These are phyloP conservation scores for Oceanites oceanicus DNA, from an alignment of 2,113 vertebrate genomes.

Conservation along the genomic window DNA sequence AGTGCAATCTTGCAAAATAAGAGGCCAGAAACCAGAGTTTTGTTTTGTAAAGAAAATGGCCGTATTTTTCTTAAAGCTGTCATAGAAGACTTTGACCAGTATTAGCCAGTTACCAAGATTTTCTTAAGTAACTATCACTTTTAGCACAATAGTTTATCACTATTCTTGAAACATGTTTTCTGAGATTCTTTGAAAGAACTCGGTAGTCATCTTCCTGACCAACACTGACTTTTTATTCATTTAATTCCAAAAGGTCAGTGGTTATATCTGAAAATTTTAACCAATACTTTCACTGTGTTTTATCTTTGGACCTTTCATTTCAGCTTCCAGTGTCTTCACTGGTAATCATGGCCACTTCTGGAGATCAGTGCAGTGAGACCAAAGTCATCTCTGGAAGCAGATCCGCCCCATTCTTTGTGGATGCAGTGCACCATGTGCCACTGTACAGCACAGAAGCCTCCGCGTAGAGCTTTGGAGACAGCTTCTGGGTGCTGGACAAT, in stretches of 20 bases:
- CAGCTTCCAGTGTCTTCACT: not conserved
- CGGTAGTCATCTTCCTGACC: not conserved
- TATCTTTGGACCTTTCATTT: not conserved
- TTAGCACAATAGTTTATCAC: not conserved
- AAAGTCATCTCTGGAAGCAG: not conserved
- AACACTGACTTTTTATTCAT: not conserved
- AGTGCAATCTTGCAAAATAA: not conserved
- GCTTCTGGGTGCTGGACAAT: not conserved
- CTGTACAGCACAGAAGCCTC: not conserved
- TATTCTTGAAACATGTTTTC: not conserved
- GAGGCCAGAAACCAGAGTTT: not conserved
- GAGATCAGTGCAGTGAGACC: not conserved
- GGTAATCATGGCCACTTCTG: not conserved
- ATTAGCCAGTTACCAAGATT: not conserved
- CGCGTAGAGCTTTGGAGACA: fast-evolving
- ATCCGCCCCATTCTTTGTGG: not conserved
- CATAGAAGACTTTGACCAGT: not conserved
- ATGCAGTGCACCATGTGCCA: fast-evolving
- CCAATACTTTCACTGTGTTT: not conserved
- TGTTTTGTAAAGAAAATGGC: not conserved
- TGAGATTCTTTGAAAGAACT: not conserved
- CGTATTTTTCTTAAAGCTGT: not conserved
- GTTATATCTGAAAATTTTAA: not conserved
- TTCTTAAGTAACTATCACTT: not conserved
- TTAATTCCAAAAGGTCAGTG: not conserved